phyloP scores from a whole-genome alignment of 2,113 vertebrate species.

The Parotia lawesii region DNA sequence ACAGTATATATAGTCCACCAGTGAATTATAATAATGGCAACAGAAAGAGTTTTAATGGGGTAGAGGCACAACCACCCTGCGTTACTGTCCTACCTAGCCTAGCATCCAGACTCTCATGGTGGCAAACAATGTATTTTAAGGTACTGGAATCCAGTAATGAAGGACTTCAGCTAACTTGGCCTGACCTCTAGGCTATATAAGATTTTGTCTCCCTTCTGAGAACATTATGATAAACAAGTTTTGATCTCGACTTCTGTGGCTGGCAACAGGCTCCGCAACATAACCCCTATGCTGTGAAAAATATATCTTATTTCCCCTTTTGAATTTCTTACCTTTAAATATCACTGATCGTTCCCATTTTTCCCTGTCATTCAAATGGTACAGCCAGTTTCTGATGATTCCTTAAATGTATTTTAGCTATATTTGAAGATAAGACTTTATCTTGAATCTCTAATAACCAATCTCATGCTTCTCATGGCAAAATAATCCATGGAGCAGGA shows the following conservation, averaged over 20 bases:
- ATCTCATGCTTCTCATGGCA: background rate
- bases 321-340: background rate
- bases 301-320: background rate
- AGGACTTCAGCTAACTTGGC: background rate
- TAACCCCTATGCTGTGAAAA: background rate
- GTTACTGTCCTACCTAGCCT: background rate
- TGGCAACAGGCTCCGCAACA: rapidly evolving
- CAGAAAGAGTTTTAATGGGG: background rate
- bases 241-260: background rate
- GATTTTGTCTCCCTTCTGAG: background rate
- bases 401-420: background rate
- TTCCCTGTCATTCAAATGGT: background rate
- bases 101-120: background rate
- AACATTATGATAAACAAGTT: background rate
- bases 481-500: background rate
- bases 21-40: background rate
- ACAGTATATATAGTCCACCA: background rate
- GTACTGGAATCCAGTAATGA: background rate
- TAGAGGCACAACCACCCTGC: background rate
- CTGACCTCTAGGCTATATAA: background rate
- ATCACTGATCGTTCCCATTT: background rate
- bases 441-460: background rate
- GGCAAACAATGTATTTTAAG: background rate
- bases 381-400: background rate
- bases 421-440: background rate